Percentiles rank a stretch among this genome's conserved stretches.
phyloP scores from a whole-genome alignment of 2,888 invertebrate species.

The Caenorhabditis sp. region DNA sequence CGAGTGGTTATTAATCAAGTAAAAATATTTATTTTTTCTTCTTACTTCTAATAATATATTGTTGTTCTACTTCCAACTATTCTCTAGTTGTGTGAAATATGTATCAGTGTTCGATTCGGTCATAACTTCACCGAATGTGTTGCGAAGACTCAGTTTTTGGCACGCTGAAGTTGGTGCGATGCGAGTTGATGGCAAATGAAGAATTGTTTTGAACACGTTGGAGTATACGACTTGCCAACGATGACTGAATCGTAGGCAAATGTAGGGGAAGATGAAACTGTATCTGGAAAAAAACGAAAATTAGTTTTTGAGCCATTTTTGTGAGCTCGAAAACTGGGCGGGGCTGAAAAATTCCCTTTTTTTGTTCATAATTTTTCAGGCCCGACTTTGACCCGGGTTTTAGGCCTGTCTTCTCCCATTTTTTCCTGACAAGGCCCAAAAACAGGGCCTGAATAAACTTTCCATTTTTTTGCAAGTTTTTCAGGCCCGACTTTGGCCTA shows the following conservation, averaged over 20 bases:
- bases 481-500: too few species aligned
- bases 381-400: too few species aligned
- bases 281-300: background rate
- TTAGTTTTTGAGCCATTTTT: background rate
- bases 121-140: background rate
- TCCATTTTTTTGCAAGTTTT: too few species aligned
- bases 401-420: too few species aligned
- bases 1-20: background rate
- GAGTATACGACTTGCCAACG: background rate
- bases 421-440: too few species aligned
- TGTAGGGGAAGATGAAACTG: background rate
- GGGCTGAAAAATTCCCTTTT: background rate
- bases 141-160: background rate
- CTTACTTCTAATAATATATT: background rate
- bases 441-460: too few species aligned
- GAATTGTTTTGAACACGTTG: background rate
- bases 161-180: background rate
- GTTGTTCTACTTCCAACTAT: background rate
- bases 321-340: background rate
- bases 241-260: background rate
- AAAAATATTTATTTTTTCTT: background rate
- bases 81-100: background rate
- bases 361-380: too few species aligned
- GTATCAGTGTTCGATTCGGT: background rate
- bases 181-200: background rate